Percentiles rank a stretch among this genome's conserved stretches.
phyloP scores from a whole-genome alignment of 2,797 vertebrate species.

The Darevskia mixta region DNA sequence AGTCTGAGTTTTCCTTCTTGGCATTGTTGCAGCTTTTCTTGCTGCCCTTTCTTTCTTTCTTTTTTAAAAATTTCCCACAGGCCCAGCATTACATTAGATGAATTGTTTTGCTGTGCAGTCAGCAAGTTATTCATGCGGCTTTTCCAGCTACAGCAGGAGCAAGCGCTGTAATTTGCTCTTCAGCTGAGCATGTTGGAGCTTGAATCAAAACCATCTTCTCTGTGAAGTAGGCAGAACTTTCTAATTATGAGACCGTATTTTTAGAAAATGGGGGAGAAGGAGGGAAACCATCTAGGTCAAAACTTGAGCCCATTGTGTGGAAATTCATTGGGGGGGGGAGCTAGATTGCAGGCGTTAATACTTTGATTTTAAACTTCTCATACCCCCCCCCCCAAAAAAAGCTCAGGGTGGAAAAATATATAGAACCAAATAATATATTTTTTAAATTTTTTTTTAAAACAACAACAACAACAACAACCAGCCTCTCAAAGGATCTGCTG shows the following conservation, averaged over 20 bases:
- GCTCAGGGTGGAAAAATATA: not conserved
- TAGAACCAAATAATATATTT: not conserved
- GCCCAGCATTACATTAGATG: constrained; percentile 61
- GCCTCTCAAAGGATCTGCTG: not conserved
- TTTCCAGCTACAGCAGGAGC: constrained; percentile 44
- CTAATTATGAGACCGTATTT: constrained; percentile 59
- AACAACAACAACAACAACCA: not conserved
- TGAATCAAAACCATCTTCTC: constrained; percentile 59
- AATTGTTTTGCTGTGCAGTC: constrained; percentile 65
- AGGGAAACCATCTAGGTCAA: constrained; percentile 32
- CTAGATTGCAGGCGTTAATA: constrained; percentile 27
- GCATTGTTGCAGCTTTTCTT: constrained; percentile 37
- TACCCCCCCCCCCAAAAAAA: not conserved
- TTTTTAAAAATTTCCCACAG: constrained; percentile 50
- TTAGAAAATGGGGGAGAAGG: constrained; percentile 46
- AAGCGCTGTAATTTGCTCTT: constrained; percentile 56
- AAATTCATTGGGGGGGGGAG: constrained; percentile 38
- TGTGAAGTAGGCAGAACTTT: constrained; percentile 43
- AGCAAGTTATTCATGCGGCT: constrained; percentile 58
- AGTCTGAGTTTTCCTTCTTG: constrained; percentile 52
- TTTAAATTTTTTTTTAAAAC: not conserved
- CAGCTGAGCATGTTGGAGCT: constrained; percentile 31
- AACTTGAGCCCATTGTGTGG: not conserved
- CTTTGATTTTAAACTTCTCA: constrained; percentile 26
- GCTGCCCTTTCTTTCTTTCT: constrained; percentile 37